A percentile compares a stretch with the other conserved stretches of the same genome.
These are phyloP conservation scores for Tinea pellionella DNA, from an alignment of 2,888 invertebrate genomes.

Conservation along the genomic window DNA sequence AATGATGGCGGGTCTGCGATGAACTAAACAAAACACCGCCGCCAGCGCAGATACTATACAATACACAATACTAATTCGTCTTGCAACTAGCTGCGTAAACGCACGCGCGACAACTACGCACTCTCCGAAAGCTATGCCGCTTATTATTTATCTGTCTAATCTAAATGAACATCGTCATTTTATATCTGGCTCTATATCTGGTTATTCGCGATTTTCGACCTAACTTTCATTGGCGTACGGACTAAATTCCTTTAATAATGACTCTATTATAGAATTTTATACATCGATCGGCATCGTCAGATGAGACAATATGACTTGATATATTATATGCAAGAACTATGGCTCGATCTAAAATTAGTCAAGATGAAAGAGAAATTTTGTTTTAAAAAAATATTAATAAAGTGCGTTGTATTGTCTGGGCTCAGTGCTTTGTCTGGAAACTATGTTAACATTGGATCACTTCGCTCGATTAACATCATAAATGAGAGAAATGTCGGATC, in stretches of 20 bases:
- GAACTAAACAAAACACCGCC: conserved; percentile 58
- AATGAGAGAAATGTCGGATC: conserved; percentile 68
- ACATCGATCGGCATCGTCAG: conserved; percentile 21
- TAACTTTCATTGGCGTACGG: background rate
- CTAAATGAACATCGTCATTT: conserved; percentile 19
- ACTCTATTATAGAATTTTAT: conserved; percentile 6
- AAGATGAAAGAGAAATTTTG: conserved; percentile 64
- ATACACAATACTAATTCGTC: conserved; percentile 48
- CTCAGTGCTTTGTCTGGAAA: conserved; percentile 54
- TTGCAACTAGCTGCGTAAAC: conserved; percentile 42
- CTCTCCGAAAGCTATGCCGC: conserved; percentile 50
- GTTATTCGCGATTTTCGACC: background rate
- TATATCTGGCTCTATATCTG: background rate
- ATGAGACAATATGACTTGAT: conserved; percentile 59
- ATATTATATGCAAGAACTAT: conserved; percentile 63
- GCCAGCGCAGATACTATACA: conserved; percentile 49
- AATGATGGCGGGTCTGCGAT: conserved; percentile 50
- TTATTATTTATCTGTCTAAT: conserved; percentile 62
- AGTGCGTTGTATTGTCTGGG: conserved; percentile 53
- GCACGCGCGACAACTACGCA: conserved; percentile 52
- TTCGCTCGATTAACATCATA: conserved; percentile 65
- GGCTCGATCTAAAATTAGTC: conserved; percentile 65
- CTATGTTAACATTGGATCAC: conserved; percentile 34
- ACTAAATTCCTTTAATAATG: background rate
- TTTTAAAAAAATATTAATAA: conserved; percentile 60